These are phyloP conservation scores for Drosophila varians DNA, from an alignment of 1,140 invertebrate species.

Conservation along the genomic window DNA sequence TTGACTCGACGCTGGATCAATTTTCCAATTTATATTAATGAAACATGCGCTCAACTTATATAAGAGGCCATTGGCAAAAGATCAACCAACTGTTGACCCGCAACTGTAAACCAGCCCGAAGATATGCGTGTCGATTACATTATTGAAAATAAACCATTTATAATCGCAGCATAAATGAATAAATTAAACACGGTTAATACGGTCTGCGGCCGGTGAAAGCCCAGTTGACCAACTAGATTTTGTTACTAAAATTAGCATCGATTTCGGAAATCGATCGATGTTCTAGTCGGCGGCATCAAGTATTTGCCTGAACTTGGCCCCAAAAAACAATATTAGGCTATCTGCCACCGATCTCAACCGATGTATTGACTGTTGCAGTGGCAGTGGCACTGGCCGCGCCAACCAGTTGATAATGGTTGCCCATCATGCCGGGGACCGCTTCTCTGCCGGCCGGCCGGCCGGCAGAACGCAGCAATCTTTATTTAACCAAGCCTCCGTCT, in stretches of 20 bases:
- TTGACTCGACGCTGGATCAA: slow-evolving; percentile 1
- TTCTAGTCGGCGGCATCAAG: slow-evolving; percentile 34
- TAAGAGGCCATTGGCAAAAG: slow-evolving; percentile 11
- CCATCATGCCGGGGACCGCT: slow-evolving; percentile 60
- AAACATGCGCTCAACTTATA: slow-evolving; percentile 15
- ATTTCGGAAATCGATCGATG: not conserved
- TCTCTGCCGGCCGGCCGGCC: slow-evolving; percentile 15
- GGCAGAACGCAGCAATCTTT: slow-evolving; percentile 40
- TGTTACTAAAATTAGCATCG: slow-evolving; percentile 2
- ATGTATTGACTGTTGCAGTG: slow-evolving; percentile 34
- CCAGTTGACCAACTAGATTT: not conserved
- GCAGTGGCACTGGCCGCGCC: not conserved
- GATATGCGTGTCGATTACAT: slow-evolving; percentile 30
- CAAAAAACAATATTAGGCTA: not conserved
- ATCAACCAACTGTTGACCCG: slow-evolving; percentile 24
- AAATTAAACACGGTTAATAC: slow-evolving; percentile 13
- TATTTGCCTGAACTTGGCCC: slow-evolving; percentile 67
- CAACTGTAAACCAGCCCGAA: slow-evolving; percentile 32
- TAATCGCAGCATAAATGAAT: slow-evolving; percentile 53
- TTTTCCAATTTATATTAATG: slow-evolving; percentile 57
- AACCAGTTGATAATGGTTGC: slow-evolving; percentile 52
- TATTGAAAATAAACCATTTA: slow-evolving; percentile 23
- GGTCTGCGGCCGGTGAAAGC: slow-evolving; percentile 43
- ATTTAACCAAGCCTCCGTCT: slow-evolving; percentile 76
- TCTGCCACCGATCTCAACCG: slow-evolving; percentile 32